Evolutionary conservation across 2,113 vertebrate genomes (phyloP), one percentile per base, ranked within the genome.

Genomic region (Hyaena hyaena): DNA sequence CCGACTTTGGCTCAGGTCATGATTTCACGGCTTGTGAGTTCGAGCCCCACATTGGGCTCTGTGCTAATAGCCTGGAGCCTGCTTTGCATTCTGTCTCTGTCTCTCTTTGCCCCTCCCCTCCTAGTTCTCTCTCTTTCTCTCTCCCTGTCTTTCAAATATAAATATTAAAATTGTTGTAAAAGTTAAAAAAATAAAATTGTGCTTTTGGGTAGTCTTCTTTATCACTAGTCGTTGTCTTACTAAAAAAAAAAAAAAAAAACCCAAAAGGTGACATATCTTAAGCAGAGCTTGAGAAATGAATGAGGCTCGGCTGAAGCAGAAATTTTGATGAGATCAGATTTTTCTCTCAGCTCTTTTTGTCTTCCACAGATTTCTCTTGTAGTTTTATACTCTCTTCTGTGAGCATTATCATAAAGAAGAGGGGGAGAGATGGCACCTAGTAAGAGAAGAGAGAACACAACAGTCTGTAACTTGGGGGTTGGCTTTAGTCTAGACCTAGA

Each of bases 261-360:
- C 81, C 31, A 88, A 76, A 85, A 11, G 65, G 74, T 96, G 95
- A 91, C n/a, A 5, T 76, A 77, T 66, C 89, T 92, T 88, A 81
- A 96, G 58, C 88, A 91, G 96, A 90, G 84, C 39, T 95, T 69
- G 73, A 95, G 92, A 92, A 82, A 85, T 53, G 81, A 94, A 69
- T 4, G 4, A 50, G 80, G 92, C 83, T 69, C 39, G 33, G 79
- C 33, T 33, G 90, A 97, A 96, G 39, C 71, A 96, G 66, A 93
- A 92, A 76, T 92, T 97, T 95, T 89, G 39, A 92, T 93, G 89
- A 95, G 84, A 92, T 95, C 88, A 93, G 83, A 77, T 95, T 96
- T 76, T 88, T 55, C 77, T 95, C 33, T 74, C 17, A 55, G 84
- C 39, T 88, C 26, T 53, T 96, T 83, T 96, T 96, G 90, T 83